Conservation (phyloP, 2,113 vertebrate genomes). For the Condylura cristata region DNA sequence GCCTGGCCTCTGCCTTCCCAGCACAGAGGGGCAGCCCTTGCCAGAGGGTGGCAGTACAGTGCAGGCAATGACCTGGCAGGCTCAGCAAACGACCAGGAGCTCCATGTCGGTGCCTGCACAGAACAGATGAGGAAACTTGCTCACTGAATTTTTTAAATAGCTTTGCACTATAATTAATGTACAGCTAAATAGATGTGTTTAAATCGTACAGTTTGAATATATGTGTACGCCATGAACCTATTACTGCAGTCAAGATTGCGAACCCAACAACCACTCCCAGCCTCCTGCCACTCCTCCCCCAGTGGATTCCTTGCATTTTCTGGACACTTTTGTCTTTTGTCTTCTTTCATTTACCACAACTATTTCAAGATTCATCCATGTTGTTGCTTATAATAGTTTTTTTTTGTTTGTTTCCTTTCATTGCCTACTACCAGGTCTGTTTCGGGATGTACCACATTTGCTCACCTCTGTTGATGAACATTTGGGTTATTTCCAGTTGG, state of each 20-base stretch:
- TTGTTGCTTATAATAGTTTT: neutral
- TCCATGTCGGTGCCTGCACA: neutral
- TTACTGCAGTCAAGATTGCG: neutral
- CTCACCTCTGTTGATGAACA: neutral
- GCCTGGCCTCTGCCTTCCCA: neutral
- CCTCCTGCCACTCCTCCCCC: neutral
- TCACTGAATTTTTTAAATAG: neutral
- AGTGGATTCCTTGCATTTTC: neutral
- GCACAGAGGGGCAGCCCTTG: fast-evolving
- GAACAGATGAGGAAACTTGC: neutral
- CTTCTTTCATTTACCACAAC: neutral
- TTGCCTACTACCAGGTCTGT: too few species aligned
- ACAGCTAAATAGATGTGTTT: neutral
- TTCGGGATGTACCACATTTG: neutral
- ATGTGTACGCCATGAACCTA: neutral
- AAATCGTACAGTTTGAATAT: neutral
- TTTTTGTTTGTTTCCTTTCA: neutral
- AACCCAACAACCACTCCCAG: neutral
- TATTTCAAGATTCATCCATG: neutral
- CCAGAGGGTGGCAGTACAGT: slow-evolving; percentile 5
- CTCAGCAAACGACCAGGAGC: fast-evolving
- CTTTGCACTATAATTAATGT: neutral
- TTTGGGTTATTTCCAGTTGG: neutral
- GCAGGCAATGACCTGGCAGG: neutral
- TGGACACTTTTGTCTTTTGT: neutral